A percentile compares a stretch with the other conserved stretches of the same genome.
These are phyloP conservation scores for Lomographa bimaculata DNA, from an alignment of 2,888 invertebrate genomes.

Conservation along the genomic window DNA sequence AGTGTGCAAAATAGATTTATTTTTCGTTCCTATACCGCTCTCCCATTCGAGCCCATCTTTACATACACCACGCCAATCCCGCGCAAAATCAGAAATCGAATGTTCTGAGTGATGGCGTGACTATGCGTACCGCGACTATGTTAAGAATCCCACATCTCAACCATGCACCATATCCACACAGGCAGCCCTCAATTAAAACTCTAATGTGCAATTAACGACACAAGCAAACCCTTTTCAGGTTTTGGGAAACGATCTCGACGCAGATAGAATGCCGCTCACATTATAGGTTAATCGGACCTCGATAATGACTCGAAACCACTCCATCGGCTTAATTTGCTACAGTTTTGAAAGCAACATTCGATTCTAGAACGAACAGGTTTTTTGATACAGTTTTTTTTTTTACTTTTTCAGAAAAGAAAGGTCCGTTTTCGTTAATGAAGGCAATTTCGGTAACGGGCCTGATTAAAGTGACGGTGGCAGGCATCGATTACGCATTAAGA, in stretches of 20 bases:
- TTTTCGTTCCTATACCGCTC: too few species aligned
- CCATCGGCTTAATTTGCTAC: slow-evolving; percentile 53
- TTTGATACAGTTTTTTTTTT: slow-evolving; percentile 55
- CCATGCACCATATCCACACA: slow-evolving; percentile 36
- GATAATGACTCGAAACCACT: slow-evolving; percentile 42
- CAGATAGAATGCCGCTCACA: slow-evolving; percentile 26
- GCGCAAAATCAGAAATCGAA: slow-evolving; percentile 49
- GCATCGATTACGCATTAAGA: slow-evolving; percentile 55
- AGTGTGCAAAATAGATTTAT: too few species aligned
- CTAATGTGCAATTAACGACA: slow-evolving; percentile 33
- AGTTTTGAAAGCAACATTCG: slow-evolving; percentile 55
- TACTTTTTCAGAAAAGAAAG: slow-evolving; percentile 48
- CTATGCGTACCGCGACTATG: slow-evolving; percentile 34
- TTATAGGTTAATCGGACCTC: slow-evolving; percentile 41
- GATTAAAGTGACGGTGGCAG: slow-evolving; percentile 60
- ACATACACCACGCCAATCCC: slow-evolving; percentile 13
- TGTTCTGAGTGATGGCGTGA: slow-evolving; percentile 25
- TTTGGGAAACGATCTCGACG: slow-evolving; percentile 24
- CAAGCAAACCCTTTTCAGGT: slow-evolving; percentile 27
- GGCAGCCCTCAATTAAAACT: slow-evolving; percentile 36
- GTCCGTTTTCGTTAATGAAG: slow-evolving; percentile 61
- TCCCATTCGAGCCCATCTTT: not conserved
- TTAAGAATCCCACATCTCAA: slow-evolving; percentile 41
- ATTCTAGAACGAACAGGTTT: slow-evolving; percentile 58
- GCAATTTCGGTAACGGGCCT: slow-evolving; percentile 64